Conservation (phyloP, 2,113 vertebrate species). For the Eolophus roseicapilla region DNA sequence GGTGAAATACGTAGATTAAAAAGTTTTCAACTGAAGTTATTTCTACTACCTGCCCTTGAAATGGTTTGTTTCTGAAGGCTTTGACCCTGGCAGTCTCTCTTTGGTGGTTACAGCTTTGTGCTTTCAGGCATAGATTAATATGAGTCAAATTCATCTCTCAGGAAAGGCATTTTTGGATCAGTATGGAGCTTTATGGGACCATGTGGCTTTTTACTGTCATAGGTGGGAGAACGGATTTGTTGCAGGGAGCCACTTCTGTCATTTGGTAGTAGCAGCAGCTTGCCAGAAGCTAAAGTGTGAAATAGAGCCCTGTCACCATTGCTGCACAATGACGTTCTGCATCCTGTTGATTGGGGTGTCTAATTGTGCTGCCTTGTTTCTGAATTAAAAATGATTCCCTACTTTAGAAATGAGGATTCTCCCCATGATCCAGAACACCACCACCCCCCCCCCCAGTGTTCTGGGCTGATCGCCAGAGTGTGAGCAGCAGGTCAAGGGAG, state of each 20-base stretch:
- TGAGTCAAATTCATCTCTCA: neutral
- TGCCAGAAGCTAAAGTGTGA: neutral
- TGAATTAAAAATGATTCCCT: neutral
- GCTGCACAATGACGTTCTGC: neutral
- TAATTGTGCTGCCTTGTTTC: neutral
- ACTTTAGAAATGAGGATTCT: neutral
- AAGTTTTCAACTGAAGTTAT: neutral
- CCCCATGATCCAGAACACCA: neutral
- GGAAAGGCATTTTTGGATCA: neutral
- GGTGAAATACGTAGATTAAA: neutral
- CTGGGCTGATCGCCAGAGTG: neutral
- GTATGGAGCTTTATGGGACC: neutral
- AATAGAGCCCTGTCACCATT: neutral
- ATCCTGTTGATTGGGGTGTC: neutral
- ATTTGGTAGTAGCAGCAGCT: neutral
- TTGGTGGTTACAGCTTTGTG: neutral
- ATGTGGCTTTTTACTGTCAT: neutral
- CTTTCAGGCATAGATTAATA: neutral
- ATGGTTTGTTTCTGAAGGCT: neutral
- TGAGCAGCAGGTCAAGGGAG: neutral
- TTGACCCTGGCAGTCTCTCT: neutral
- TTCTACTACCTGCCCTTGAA: neutral
- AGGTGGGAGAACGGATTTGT: neutral
- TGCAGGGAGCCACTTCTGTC: neutral
- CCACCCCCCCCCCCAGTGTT: neutral